A percentile compares a stretch with the other conserved stretches of the same genome.
These are phyloP conservation scores for Mixornis gularis DNA, from an alignment of 2,113 vertebrate species.

Conservation along the genomic window DNA sequence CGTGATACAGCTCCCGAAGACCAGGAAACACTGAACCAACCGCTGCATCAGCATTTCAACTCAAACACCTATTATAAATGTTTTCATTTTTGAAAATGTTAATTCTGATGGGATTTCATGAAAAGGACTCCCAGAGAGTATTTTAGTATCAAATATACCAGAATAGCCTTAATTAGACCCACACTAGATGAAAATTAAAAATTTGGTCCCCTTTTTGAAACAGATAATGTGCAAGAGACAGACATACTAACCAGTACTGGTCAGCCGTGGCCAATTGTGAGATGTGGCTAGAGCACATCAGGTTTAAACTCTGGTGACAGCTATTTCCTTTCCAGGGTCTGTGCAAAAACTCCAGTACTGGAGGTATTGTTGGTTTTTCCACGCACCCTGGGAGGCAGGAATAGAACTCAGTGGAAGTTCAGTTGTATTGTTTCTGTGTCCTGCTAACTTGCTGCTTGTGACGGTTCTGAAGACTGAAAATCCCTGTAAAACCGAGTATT, in stretches of 20 bases:
- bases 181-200: slow-evolving; percentile 59
- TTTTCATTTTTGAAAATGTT: slow-evolving; percentile 82
- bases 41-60: slow-evolving; percentile 34
- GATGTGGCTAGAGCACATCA: not conserved
- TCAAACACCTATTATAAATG: slow-evolving; percentile 62
- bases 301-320: slow-evolving; percentile 6
- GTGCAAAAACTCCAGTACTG: not conserved
- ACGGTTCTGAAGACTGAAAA: slow-evolving; percentile 48
- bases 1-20: slow-evolving; percentile 72
- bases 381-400: not conserved
- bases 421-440: slow-evolving; percentile 43
- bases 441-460: slow-evolving; percentile 48
- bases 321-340: not conserved
- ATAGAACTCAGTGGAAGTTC: not conserved
- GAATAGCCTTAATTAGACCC: slow-evolving; percentile 79
- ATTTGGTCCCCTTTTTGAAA: slow-evolving; percentile 59
- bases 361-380: not conserved
- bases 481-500: slow-evolving; percentile 38
- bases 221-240: not conserved
- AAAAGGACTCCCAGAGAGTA: slow-evolving; percentile 72
- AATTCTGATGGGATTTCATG: slow-evolving; percentile 66
- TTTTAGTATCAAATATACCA: slow-evolving; percentile 73
- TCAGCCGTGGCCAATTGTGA: not conserved
- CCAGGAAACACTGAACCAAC: not conserved
- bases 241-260: not conserved